Evolutionary conservation across 2,113 vertebrate genomes (phyloP).

Genomic region (Tachycineta bicolor): DNA sequence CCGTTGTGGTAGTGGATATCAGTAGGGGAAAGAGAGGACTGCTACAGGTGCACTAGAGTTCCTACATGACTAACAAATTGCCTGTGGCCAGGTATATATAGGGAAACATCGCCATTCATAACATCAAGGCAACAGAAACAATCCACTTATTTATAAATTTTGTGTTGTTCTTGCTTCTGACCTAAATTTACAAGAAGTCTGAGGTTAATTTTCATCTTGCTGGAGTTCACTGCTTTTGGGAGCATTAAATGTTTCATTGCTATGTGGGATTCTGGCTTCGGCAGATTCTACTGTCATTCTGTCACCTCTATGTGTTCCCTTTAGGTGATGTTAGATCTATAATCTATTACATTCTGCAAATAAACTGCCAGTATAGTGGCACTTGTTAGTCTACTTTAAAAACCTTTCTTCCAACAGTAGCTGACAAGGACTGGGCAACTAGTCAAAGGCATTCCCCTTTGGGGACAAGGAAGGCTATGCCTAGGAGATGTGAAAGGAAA

Average conservation of each 20-base stretch:
- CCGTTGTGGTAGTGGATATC: not conserved
- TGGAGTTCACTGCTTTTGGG: not conserved
- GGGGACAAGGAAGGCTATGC: not conserved
- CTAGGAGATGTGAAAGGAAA: not conserved
- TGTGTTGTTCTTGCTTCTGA: not conserved
- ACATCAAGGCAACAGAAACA: not conserved
- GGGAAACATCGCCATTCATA: not conserved
- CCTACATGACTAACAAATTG: not conserved
- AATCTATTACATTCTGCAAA: conserved; percentile 7
- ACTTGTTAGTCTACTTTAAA: conserved; percentile 2
- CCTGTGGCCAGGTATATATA: not conserved
- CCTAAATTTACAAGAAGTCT: not conserved
- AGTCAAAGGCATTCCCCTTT: not conserved
- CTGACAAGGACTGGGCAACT: conserved; percentile 42
- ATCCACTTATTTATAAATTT: not conserved
- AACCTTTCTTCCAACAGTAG: conserved; percentile 1
- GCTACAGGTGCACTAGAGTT: not conserved
- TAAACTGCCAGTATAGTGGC: not conserved
- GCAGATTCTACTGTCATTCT: not conserved
- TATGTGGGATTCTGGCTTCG: not conserved
- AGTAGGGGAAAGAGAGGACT: not conserved
- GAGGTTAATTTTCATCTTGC: not conserved
- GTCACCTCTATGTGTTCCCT: not conserved
- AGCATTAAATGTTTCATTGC: not conserved
- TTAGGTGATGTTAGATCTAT: conserved; percentile 32